Evolutionary conservation across 2,797 vertebrate species (phyloP).

Genomic region (Alcedo quadribrachys): DNA sequence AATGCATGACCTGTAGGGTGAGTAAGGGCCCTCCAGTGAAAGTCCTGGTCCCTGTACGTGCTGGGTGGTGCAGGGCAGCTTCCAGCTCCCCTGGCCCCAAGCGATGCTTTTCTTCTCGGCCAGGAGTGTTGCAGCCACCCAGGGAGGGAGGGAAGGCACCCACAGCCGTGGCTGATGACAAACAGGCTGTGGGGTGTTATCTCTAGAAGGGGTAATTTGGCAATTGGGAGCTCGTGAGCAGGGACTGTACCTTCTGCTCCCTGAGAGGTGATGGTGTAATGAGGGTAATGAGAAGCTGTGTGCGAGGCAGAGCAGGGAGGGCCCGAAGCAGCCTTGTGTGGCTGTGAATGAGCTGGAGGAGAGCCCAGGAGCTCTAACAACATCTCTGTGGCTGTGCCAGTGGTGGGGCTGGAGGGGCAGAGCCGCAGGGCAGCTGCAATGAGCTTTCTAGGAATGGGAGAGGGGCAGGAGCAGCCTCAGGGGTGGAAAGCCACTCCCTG

Average conservation of each 20-base stretch:
- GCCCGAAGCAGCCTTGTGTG: neutral
- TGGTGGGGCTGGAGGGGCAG: neutral
- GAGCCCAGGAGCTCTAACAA: neutral
- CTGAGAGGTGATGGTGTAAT: neutral
- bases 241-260: neutral
- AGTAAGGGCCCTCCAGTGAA: neutral
- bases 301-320: rapidly evolving
- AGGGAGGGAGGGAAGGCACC: neutral
- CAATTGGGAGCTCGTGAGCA: neutral
- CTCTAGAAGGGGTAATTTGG: neutral
- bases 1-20: rapidly evolving
- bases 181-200: neutral
- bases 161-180: neutral
- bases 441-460: neutral
- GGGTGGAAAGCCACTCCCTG: neutral
- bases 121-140: rapidly evolving
- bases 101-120: rapidly evolving
- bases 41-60: rapidly evolving
- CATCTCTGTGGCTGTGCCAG: rapidly evolving
- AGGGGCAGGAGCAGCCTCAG: neutral
- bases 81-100: rapidly evolving
- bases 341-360: neutral
- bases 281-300: neutral
- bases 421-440: neutral
- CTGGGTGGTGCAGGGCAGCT: neutral